Percentiles rank a stretch among this genome's conserved stretches.
phyloP scores from a whole-genome alignment of 2,888 invertebrate species.

The Hylaea fasciaria region DNA sequence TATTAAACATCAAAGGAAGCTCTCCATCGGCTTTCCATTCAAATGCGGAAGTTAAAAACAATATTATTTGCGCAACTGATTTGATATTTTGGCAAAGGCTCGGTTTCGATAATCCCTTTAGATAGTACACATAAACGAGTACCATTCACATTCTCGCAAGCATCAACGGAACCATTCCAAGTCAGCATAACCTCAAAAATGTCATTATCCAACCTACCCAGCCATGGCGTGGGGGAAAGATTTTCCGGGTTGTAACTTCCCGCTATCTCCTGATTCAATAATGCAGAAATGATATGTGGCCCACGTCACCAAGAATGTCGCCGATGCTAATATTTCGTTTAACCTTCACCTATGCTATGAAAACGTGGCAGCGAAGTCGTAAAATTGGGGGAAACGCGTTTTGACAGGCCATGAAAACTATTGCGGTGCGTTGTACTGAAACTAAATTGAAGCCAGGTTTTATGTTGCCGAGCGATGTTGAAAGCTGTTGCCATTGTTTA shows the following conservation, averaged over 20 bases:
- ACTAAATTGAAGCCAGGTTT: conserved; percentile 11
- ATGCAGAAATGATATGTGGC: conserved; percentile 58
- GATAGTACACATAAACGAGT: conserved; percentile 1
- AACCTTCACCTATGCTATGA: conserved; percentile 25
- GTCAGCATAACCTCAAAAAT: conserved; percentile 39
- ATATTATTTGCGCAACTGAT: no score
- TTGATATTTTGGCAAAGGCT: background rate
- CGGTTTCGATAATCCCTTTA: background rate
- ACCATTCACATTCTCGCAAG: background rate
- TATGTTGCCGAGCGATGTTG: background rate
- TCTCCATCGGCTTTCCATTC: no score
- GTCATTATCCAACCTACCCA: conserved; percentile 47
- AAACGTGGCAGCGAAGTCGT: conserved; percentile 23
- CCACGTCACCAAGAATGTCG: conserved; percentile 40
- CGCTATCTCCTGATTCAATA: conserved; percentile 58
- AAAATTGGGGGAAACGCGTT: conserved; percentile 27
- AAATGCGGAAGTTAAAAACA: no score
- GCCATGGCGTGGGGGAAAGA: conserved; percentile 37
- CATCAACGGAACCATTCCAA: conserved; percentile 11
- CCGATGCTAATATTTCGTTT: conserved; percentile 35
- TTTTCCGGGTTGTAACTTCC: conserved; percentile 52
- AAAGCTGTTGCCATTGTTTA: background rate
- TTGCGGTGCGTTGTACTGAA: conserved; percentile 18
- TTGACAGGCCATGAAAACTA: conserved; percentile 29
- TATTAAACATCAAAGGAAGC: no score